Percentiles rank a stretch among this genome's conserved stretches.
phyloP scores from a whole-genome alignment of 2,797 vertebrate genomes.

The Microcaecilia unicolor region DNA sequence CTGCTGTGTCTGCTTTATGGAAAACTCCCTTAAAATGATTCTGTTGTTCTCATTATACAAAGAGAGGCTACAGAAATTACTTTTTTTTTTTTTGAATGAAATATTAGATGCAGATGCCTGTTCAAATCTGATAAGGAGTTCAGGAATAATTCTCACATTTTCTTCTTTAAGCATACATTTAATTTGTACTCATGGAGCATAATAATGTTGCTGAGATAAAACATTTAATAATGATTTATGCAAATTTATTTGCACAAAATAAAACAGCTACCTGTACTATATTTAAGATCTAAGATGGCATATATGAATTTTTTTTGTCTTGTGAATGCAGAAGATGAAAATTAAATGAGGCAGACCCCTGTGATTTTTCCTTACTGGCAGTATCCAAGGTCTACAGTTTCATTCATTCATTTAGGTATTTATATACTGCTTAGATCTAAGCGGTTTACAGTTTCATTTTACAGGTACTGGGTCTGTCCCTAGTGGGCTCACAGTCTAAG shows the following conservation, averaged over 20 bases:
- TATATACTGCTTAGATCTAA: too few species aligned
- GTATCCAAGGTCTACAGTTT: too few species aligned
- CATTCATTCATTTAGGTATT: too few species aligned
- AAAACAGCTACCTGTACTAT: constrained; percentile 48
- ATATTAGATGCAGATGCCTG: constrained; percentile 43
- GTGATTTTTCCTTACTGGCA: too few species aligned
- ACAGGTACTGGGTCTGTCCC: too few species aligned
- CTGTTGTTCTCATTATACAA: constrained; percentile 15
- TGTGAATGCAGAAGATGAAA: not conserved
- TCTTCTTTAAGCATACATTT: constrained; percentile 51
- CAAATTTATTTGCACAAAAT: constrained; percentile 60
- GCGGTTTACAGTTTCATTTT: too few species aligned
- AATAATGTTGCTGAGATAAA: constrained; percentile 51
- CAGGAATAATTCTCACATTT: constrained; percentile 50
- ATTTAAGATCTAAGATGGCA: constrained; percentile 40
- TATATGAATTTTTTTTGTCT: constrained; percentile 18
- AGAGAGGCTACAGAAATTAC: constrained; percentile 36
- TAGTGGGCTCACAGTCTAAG: too few species aligned
- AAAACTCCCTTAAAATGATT: constrained; percentile 18
- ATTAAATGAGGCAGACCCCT: too few species aligned
- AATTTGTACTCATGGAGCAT: constrained; percentile 50
- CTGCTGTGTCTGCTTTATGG: constrained; percentile 23
- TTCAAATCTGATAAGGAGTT: constrained; percentile 49
- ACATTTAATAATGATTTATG: constrained; percentile 57
- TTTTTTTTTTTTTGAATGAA: constrained; percentile 45